phyloP scores from a whole-genome alignment of 2,888 invertebrate species.

The Neelides folsomi region DNA sequence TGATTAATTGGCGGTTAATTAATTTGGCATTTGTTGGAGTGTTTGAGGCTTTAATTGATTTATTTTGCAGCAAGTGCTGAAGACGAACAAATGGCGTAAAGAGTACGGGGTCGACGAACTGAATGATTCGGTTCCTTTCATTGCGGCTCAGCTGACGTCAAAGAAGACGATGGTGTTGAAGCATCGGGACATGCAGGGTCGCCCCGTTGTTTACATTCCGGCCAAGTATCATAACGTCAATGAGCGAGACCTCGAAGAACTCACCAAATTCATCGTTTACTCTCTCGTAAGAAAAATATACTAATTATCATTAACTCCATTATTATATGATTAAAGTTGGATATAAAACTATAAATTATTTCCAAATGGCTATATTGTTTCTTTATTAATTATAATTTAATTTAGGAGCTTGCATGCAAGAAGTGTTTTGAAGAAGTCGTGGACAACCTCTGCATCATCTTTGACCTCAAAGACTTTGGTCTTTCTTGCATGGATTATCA shows the following conservation, averaged over 20 bases:
- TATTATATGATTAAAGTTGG: too few species aligned
- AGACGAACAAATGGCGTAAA: constrained; percentile 65
- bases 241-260: constrained; percentile 58
- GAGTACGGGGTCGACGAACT: constrained; percentile 56
- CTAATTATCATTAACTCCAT: too few species aligned
- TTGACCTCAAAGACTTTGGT: constrained; percentile 60
- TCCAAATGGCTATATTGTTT: too few species aligned
- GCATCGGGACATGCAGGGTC: constrained; percentile 56
- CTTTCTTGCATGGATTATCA: constrained; percentile 64
- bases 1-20: not conserved
- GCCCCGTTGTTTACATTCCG: constrained; percentile 66
- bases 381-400: constrained; percentile 6
- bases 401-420: constrained; percentile 59
- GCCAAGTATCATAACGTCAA: constrained; percentile 57
- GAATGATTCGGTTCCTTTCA: constrained; percentile 42
- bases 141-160: constrained; percentile 46
- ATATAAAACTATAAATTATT: too few species aligned
- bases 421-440: constrained; percentile 65
- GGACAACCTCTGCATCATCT: constrained; percentile 65
- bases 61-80: constrained; percentile 50
- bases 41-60: constrained; percentile 8
- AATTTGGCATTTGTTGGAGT: not conserved
- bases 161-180: constrained; percentile 55
- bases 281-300: constrained; percentile 58
- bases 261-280: constrained; percentile 64